Base-by-base conservation (phyloP, 1,140 invertebrate genomes). In the Dendrolimus kikuchii region DNA sequence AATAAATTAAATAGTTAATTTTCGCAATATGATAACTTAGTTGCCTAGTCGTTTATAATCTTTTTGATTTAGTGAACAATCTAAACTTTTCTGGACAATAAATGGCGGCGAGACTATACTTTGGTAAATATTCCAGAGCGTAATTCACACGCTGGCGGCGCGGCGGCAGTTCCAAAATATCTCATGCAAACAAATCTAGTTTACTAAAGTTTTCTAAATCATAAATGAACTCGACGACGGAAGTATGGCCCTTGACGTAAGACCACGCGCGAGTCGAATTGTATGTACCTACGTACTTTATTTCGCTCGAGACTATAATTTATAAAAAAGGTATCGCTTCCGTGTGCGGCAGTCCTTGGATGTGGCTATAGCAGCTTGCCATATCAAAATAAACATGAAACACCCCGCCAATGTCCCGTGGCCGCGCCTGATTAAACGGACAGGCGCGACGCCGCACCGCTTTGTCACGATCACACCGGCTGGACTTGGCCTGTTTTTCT, bases 121-220 rank as follows among this genome's bases (percentile, higher is more conserved):
- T 65, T 55, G 61, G 62, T 60, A 59, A 64, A 60, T 57, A 68
- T 65, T 63, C 56, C 48, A 65, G 55, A 58, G 60, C 64, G 71
- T 68, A 74, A 68, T 68, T 74, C 70, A 69, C 65, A 70, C 65
- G 50, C 72, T 66, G 53, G 57, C 54, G 61, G 61, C 59, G 66
- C 52, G 61, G 61, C 59, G 66, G 66, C 67, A 66, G 62, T 72
- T 75, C 71, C 59, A 72, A 78, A 78, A 75, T 77, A 81, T 73
- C 71, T 57, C 53, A 58, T 56, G 58, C 61, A 71, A 70, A 73
- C 64, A 69, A 53, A 55, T 52, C 40, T 53, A 61, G 55, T 69
- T 63, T 59, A 59, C 60, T 57, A 54, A 71, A 73, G 65, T 73
- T 74, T 75, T 76, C 74, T 65, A 73, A 75, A 78, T 81, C 76